These are phyloP conservation scores for Carposina sasakii DNA, from an alignment of 1,140 invertebrate species.

Conservation along the genomic window DNA sequence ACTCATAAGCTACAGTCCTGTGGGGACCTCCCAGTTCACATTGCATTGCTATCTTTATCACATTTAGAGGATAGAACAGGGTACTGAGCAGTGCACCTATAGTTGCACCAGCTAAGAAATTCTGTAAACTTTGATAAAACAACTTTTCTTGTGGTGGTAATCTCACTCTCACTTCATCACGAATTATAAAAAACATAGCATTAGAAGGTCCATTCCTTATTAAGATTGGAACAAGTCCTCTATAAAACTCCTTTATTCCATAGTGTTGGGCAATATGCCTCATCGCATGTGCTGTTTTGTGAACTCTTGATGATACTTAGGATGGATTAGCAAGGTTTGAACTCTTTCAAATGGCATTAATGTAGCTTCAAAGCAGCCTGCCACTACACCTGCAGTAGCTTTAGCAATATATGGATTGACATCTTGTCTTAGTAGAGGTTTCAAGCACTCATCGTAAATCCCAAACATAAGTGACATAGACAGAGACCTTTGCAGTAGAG, in stretches of 20 bases:
- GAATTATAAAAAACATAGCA: conserved; percentile 90
- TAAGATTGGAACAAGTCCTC: conserved; percentile 88
- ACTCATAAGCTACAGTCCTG: conserved; percentile 80
- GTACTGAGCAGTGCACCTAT: conserved; percentile 96
- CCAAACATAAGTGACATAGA: conserved; percentile 98
- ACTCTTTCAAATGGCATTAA: conserved; percentile 96
- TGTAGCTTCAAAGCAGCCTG: conserved; percentile 88
- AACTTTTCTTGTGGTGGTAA: conserved; percentile 75
- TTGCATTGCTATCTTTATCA: conserved; percentile 97
- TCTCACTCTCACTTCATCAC: conserved; percentile 80
- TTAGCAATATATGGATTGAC: conserved; percentile 78
- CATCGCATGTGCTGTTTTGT: conserved; percentile 92
- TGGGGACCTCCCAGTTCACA: conserved; percentile 90
- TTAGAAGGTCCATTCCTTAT: conserved; percentile 95
- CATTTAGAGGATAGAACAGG: conserved; percentile 98
- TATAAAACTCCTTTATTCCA: conserved; percentile 85
- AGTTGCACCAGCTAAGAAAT: conserved; percentile 95
- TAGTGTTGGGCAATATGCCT: conserved; percentile 77
- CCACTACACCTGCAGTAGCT: conserved; percentile 82
- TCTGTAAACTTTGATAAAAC: conserved; percentile 73
- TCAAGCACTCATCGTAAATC: conserved; percentile 88
- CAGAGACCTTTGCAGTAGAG: conserved; percentile 93
- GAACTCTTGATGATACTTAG: conserved; percentile 87
- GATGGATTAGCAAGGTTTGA: conserved; percentile 94
- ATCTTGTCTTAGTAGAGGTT: conserved; percentile 74